Evolutionary conservation across 2,113 vertebrate species (phyloP), one percentile per base, ranked within the genome.

Genomic region (Cochlearius cochlearius): DNA sequence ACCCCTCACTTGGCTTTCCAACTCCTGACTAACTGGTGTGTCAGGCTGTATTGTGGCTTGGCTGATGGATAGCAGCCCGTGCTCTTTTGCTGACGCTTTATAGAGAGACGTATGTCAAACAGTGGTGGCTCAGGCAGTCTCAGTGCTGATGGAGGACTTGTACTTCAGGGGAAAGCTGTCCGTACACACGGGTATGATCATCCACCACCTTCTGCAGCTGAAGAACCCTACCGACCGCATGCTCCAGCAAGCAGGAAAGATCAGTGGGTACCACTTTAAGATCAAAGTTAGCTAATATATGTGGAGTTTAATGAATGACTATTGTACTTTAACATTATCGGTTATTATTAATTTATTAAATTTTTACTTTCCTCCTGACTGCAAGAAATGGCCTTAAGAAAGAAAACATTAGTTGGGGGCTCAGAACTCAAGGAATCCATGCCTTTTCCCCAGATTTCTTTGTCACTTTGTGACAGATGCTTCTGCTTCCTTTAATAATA

Each of bases 101-200:
- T 5, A 14, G 43, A 75, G 66, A 59, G 18, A 71, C 34, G 22
- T 1, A 1, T 50, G 43, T 62, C 79, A 81, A 58, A 87, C 67
- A 32, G 81, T 89, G 79, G 60, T 3, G 7, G 55, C 73, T 90
- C 26, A 25, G 30, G 58, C n/a, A 49, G 38, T 34, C 67, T 66
- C 4, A 3, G 8, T 83, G 39, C 55, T 74, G 63, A 30, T 43
- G 52, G 30, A 78, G 59, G 58, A 47, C 17, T 50, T 38, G 55
- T 49, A 9, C 32, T 69, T 74, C 30, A n/a, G 41, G 50, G 52
- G 15, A 36, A 43, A 22, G 47, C 67, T 63, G 11, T 62, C 58
- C 0, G 1, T 68, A 29, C 29, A 6, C 30, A 7, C 0, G 2
- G 15, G 5, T 47, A 5, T 17, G 52, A 17, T 25, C 78, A 68